Conservation (phyloP, 1,140 invertebrate genomes). For the Choristoneura fumiferana region DNA sequence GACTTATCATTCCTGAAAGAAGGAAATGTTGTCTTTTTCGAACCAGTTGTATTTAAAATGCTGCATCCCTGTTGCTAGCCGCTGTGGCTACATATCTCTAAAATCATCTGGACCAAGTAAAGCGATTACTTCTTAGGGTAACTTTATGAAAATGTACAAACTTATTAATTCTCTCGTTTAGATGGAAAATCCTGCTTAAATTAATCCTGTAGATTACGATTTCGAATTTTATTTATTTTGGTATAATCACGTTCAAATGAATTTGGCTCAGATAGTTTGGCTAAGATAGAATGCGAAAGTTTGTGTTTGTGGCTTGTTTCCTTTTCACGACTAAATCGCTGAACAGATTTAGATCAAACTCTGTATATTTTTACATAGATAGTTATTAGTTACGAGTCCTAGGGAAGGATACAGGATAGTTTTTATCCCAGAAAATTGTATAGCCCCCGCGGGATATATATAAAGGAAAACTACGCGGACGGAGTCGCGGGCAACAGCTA, state of each 20-base stretch:
- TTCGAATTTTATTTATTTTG: not conserved
- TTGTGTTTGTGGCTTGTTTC: no score
- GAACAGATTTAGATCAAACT: no score
- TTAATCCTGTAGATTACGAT: constrained; percentile 13
- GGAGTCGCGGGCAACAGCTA: no score
- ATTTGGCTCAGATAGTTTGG: no score
- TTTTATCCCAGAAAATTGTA: no score
- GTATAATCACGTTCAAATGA: constrained; percentile 7
- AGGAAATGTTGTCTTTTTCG: constrained; percentile 75
- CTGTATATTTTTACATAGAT: no score
- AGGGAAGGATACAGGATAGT: no score
- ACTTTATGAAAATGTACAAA: constrained; percentile 67
- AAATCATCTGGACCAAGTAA: constrained; percentile 74
- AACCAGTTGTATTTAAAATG: constrained; percentile 75
- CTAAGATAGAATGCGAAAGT: no score
- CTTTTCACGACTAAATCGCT: no score
- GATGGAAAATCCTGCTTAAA: constrained; percentile 32
- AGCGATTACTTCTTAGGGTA: constrained; percentile 57
- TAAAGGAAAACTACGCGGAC: no score
- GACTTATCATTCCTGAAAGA: constrained; percentile 30
- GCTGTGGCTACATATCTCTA: constrained; percentile 64
- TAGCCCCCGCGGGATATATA: no score
- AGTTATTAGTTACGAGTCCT: no score
- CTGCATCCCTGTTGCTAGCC: constrained; percentile 63
- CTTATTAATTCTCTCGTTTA: constrained; percentile 63